A percentile compares a stretch with the other conserved stretches of the same genome.
Evolutionary conservation across 2,113 vertebrate species (phyloP).

Genomic region (Podarcis raffonei): DNA sequence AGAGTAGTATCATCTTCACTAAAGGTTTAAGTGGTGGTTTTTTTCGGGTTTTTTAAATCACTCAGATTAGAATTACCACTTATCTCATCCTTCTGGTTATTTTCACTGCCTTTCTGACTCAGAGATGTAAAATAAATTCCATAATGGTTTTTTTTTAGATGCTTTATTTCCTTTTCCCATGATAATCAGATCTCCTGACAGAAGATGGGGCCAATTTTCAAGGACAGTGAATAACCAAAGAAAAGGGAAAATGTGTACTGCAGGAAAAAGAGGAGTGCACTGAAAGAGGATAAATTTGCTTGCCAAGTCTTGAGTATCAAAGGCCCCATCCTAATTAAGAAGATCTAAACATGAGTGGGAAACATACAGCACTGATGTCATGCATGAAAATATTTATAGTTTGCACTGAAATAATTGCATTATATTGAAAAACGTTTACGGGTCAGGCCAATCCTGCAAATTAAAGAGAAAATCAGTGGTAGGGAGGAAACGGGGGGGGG

Average conservation of each 20-base stretch:
- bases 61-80: conserved; percentile 71
- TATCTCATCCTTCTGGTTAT: conserved; percentile 74
- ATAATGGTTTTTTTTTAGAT: conserved; percentile 68
- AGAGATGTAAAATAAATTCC: conserved; percentile 72
- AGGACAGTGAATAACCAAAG: conserved; percentile 73
- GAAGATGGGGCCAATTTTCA: conserved; percentile 72
- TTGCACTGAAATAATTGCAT: conserved; percentile 59
- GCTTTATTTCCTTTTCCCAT: conserved; percentile 72
- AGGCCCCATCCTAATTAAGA: conserved; percentile 71
- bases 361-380: conserved; percentile 71
- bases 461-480: conserved; percentile 23
- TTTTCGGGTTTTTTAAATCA: conserved; percentile 55
- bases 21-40: conserved; percentile 60
- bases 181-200: conserved; percentile 71
- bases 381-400: conserved; percentile 73
- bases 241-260: conserved; percentile 30
- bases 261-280: conserved; percentile 62
- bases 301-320: conserved; percentile 70
- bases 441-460: conserved; percentile 23
- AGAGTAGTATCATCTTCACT: conserved; percentile 61
- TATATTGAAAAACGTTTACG: conserved; percentile 61
- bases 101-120: conserved; percentile 71
- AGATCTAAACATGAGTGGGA: conserved; percentile 69
- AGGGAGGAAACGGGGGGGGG: too few species aligned
- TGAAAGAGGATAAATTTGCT: conserved; percentile 67